Conservation (phyloP, 2,888 invertebrate species). For the Drosophila meridiana region DNA sequence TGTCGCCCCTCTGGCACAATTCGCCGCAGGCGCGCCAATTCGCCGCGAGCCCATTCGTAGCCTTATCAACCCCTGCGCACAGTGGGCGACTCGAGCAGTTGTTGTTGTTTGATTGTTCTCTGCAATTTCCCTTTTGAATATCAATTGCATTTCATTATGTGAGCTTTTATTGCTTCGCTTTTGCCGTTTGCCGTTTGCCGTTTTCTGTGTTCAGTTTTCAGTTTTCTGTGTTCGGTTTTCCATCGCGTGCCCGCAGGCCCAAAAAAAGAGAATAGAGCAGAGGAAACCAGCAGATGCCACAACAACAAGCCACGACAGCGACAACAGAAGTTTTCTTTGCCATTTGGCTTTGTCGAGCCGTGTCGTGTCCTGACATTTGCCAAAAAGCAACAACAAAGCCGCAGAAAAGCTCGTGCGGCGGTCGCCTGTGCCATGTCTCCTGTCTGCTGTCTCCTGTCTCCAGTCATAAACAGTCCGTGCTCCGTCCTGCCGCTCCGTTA, state of each 20-base stretch:
- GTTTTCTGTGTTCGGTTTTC: neutral
- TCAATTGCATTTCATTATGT: slow-evolving; percentile 75
- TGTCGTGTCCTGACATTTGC: slow-evolving; percentile 73
- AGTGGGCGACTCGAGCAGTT: slow-evolving; percentile 1
- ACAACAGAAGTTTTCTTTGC: slow-evolving; percentile 54
- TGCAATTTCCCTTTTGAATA: slow-evolving; percentile 79
- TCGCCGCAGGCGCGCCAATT: slow-evolving; percentile 52
- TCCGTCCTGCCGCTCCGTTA: neutral
- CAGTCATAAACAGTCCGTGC: slow-evolving; percentile 70
- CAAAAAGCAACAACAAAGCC: slow-evolving; percentile 50
- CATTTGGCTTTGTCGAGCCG: slow-evolving; percentile 59
- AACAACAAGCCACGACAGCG: slow-evolving; percentile 25
- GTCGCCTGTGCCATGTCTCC: slow-evolving; percentile 45
- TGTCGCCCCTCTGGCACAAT: slow-evolving; percentile 44
- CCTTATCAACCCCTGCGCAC: slow-evolving; percentile 25
- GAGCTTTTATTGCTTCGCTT: slow-evolving; percentile 51
- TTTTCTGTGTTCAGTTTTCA: neutral
- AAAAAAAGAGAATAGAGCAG: neutral
- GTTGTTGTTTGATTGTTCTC: slow-evolving; percentile 46
- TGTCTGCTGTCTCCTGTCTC: slow-evolving; percentile 58
- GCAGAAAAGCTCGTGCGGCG: slow-evolving; percentile 56
- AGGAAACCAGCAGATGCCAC: slow-evolving; percentile 48
- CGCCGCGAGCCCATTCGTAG: slow-evolving; percentile 46
- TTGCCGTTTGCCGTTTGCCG: neutral
- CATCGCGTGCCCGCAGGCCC: slow-evolving; percentile 62